Percentiles rank a stretch among this genome's conserved stretches.
phyloP scores from a whole-genome alignment of 2,888 invertebrate species.

The Thyatira batis region DNA sequence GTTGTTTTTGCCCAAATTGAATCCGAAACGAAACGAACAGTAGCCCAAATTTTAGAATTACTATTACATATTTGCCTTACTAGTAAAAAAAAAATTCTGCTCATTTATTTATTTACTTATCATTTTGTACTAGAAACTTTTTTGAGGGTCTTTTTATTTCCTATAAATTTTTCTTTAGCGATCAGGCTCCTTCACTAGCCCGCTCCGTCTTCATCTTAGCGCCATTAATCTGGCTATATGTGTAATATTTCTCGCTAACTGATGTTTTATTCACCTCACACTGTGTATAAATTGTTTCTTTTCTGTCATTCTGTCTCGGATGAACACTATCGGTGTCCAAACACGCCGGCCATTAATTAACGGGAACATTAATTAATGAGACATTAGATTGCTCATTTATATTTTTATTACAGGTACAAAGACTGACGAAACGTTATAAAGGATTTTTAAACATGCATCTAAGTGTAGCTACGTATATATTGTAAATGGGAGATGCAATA shows the following conservation, averaged over 20 bases:
- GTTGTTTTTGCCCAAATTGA: too few relatives aligned
- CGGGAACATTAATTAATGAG: neutral
- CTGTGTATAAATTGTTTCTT: conserved; percentile 54
- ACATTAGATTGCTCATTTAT: neutral
- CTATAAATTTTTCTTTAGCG: conserved; percentile 3
- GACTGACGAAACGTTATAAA: too few relatives aligned
- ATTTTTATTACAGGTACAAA: neutral
- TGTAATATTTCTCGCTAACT: conserved; percentile 63
- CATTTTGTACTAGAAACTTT: too few relatives aligned
- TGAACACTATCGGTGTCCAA: conserved; percentile 8
- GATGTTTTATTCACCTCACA: conserved; percentile 60
- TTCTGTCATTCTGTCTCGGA: conserved; percentile 19
- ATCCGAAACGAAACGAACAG: too few relatives aligned
- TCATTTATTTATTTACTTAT: too few relatives aligned
- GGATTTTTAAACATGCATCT: too few relatives aligned
- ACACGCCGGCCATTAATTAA: neutral
- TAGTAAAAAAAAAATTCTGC: too few relatives aligned
- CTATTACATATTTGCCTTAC: too few relatives aligned
- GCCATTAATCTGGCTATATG: conserved; percentile 68
- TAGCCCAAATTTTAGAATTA: too few relatives aligned
- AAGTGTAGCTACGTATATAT: too few relatives aligned
- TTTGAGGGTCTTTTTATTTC: too few relatives aligned
- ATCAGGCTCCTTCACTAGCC: conserved; percentile 32
- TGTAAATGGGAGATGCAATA: too few relatives aligned
- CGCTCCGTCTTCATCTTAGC: conserved; percentile 50